Percentiles rank a stretch among this genome's conserved stretches.
phyloP scores from a whole-genome alignment of 2,113 vertebrate genomes.

The Lycocorax pyrrhopterus region DNA sequence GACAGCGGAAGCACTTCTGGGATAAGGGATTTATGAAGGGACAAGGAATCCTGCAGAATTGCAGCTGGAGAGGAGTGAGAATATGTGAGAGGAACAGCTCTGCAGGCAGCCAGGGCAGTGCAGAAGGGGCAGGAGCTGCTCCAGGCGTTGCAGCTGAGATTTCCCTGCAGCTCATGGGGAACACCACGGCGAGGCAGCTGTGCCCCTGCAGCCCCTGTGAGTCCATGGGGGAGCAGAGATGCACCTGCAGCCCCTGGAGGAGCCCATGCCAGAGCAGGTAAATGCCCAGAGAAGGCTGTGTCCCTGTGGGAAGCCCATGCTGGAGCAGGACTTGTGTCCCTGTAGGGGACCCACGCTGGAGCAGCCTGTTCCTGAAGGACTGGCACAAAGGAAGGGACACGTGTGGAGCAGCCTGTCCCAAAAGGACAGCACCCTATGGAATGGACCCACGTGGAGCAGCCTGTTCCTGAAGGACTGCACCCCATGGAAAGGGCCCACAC shows the following conservation, averaged over 20 bases:
- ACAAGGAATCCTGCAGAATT: background rate
- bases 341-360: too few species aligned
- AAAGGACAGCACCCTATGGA: background rate
- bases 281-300: background rate
- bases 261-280: background rate
- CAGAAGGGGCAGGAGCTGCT: background rate
- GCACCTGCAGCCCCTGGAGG: background rate
- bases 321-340: background rate
- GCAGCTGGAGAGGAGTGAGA: background rate
- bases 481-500: background rate
- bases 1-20: background rate
- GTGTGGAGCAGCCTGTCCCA: background rate
- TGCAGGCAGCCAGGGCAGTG: background rate
- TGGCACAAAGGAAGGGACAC: background rate
- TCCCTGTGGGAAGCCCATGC: background rate
- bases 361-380: background rate
- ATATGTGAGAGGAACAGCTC: background rate
- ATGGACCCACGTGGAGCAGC: background rate
- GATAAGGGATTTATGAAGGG: background rate
- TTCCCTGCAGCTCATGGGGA: background rate
- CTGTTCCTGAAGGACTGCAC: background rate
- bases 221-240: background rate
- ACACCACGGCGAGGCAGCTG: too few species aligned
- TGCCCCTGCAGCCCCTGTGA: background rate
- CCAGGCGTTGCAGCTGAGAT: background rate